A percentile compares a stretch with the other conserved stretches of the same genome.
Conservation (phyloP, 2,797 vertebrate genomes). For the Enteromius radiatus region DNA sequence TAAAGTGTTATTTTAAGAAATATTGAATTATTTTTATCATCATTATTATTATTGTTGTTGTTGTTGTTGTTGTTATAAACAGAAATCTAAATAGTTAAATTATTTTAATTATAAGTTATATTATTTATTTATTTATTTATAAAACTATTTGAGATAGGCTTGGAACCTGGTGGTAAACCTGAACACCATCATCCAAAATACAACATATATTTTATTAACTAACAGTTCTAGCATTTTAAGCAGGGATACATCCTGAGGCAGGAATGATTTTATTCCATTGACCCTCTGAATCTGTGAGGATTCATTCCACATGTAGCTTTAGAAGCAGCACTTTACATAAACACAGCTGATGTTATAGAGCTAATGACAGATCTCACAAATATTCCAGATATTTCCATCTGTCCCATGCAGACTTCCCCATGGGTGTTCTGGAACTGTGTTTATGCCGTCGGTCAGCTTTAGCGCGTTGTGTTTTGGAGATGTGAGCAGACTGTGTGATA, state of each 20-base stretch:
- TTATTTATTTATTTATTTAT: neutral
- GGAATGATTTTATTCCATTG: slow-evolving; percentile 1
- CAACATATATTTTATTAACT: neutral
- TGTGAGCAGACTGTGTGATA: slow-evolving; percentile 41
- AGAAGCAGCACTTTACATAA: neutral
- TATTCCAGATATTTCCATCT: slow-evolving; percentile 43
- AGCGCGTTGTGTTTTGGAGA: slow-evolving; percentile 25
- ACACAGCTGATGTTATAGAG: neutral
- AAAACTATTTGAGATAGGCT: neutral
- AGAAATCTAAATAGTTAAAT: too few relatives aligned
- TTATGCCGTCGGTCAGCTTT: slow-evolving; percentile 37
- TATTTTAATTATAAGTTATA: too few relatives aligned
- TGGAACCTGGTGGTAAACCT: neutral
- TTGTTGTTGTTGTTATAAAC: neutral
- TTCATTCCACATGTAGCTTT: neutral
- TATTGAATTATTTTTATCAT: too few relatives aligned
- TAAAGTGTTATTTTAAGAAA: too few relatives aligned
- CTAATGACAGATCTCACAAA: slow-evolving; percentile 11
- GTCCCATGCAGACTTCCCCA: slow-evolving; percentile 11
- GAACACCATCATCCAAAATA: neutral
- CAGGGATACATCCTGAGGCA: neutral
- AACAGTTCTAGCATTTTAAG: neutral
- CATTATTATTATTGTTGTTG: neutral
- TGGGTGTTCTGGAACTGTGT: slow-evolving; percentile 41
- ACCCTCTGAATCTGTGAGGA: neutral